phyloP scores from a whole-genome alignment of 2,888 invertebrate species.

The Ophion costatus region DNA sequence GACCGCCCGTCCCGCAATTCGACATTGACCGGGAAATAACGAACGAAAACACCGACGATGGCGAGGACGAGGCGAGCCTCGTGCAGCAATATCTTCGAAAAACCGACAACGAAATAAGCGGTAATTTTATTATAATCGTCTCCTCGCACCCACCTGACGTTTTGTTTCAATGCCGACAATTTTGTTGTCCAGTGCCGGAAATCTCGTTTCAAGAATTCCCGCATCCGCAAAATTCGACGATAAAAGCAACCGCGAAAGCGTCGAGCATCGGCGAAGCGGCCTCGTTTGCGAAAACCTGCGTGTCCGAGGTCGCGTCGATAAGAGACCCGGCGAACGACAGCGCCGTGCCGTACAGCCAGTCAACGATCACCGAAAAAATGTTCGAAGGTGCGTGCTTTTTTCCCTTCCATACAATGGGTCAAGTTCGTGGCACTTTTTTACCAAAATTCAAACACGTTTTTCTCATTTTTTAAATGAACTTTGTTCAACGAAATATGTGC shows the following conservation, averaged over 20 bases:
- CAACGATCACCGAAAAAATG: constrained; percentile 69
- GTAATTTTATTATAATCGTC: constrained; percentile 26
- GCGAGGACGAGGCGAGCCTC: constrained; percentile 73
- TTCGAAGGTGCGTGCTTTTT: constrained; percentile 72
- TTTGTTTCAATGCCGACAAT: neutral
- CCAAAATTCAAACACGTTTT: too few species aligned
- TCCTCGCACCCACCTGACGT: neutral
- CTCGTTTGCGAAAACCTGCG: constrained; percentile 8
- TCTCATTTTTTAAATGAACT: too few species aligned
- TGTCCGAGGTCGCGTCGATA: neutral
- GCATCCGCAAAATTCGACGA: constrained; percentile 43
- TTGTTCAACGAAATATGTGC: too few species aligned
- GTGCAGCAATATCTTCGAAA: constrained; percentile 78
- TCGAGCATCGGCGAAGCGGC: constrained; percentile 16
- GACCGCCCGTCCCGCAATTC: constrained; percentile 80
- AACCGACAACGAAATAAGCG: constrained; percentile 56
- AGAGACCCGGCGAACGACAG: constrained; percentile 70
- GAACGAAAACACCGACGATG: constrained; percentile 42
- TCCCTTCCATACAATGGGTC: too few species aligned
- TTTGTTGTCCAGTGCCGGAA: constrained; percentile 62
- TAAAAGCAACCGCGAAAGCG: constrained; percentile 9
- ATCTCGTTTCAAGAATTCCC: constrained; percentile 66
- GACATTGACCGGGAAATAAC: constrained; percentile 49
- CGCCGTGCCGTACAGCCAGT: constrained; percentile 77
- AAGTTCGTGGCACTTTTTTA: too few species aligned